Percentiles rank a stretch among this genome's conserved stretches.
These are phyloP conservation scores for Emys orbicularis DNA, from an alignment of 2,797 vertebrate genomes.

Conservation along the genomic window DNA sequence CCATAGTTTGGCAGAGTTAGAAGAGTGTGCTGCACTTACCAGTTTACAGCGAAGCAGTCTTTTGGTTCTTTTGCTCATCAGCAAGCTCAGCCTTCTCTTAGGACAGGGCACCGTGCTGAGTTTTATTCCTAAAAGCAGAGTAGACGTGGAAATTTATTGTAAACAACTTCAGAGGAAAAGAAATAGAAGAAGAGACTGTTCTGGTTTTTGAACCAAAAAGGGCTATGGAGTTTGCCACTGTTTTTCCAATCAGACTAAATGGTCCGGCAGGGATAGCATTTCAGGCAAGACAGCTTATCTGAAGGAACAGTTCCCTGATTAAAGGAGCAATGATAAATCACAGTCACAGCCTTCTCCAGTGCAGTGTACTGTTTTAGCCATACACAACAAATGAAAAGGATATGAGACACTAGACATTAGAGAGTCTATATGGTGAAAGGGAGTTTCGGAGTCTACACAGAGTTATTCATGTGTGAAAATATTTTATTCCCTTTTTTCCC, in stretches of 20 bases:
- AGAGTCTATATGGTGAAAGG: slow-evolving; percentile 18
- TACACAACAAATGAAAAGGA: slow-evolving; percentile 63
- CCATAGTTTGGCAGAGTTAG: neutral
- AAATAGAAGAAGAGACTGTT: slow-evolving; percentile 3
- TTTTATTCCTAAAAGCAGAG: neutral
- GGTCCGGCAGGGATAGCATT: slow-evolving; percentile 57
- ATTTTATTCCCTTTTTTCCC: slow-evolving; percentile 21
- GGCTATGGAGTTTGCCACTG: slow-evolving; percentile 45
- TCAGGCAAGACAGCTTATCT: slow-evolving; percentile 72
- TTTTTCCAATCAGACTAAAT: slow-evolving; percentile 72
- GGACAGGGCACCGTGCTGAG: neutral
- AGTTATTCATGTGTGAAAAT: slow-evolving; percentile 38
- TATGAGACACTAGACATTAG: slow-evolving; percentile 42
- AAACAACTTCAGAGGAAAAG: neutral
- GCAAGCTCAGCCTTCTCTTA: neutral
- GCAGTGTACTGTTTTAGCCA: slow-evolving; percentile 38
- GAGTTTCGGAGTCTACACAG: slow-evolving; percentile 39
- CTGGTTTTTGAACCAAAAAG: slow-evolving; percentile 23
- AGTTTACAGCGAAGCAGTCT: neutral
- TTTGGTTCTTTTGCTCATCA: neutral
- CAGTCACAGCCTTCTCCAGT: slow-evolving; percentile 19
- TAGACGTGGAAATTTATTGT: slow-evolving; percentile 29
- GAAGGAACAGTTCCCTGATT: slow-evolving; percentile 71
- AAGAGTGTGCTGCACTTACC: neutral
- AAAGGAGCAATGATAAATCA: slow-evolving; percentile 72